Conservation (phyloP, 2,888 invertebrate genomes). For the Andrena fulva region DNA sequence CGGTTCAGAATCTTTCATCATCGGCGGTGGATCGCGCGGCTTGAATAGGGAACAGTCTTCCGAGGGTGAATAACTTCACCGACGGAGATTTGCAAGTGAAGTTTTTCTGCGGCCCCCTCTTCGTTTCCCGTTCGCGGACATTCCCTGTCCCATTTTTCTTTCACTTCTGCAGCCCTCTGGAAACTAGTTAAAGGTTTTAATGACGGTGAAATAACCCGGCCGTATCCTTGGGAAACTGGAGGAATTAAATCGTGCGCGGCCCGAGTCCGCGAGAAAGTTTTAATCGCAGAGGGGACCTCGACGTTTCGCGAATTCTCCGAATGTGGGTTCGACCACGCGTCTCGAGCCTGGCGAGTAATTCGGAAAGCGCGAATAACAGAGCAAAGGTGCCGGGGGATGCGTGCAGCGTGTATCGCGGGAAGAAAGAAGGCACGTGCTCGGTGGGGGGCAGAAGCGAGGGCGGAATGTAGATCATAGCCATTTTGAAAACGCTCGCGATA, state of each 20-base stretch:
- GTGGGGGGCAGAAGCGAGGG: not conserved
- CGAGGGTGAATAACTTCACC: not conserved
- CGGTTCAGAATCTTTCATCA: not conserved
- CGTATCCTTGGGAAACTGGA: not conserved
- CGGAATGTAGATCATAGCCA: conserved; percentile 36
- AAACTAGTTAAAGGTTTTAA: conserved; percentile 17
- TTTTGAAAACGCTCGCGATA: conserved; percentile 40
- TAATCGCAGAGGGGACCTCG: not conserved
- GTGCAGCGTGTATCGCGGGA: not conserved
- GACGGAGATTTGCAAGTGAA: not conserved
- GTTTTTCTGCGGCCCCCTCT: too few species aligned
- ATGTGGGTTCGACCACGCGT: too few species aligned
- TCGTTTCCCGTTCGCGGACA: too few species aligned
- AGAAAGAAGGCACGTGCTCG: not conserved
- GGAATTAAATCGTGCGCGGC: too few species aligned
- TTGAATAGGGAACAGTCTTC: not conserved
- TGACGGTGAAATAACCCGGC: conserved; percentile 14
- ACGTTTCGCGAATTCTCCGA: not conserved
- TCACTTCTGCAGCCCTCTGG: not conserved
- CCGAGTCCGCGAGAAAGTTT: too few species aligned
- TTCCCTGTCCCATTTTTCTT: not conserved
- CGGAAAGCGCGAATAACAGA: not conserved
- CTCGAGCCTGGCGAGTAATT: too few species aligned
- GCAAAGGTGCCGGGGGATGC: not conserved
- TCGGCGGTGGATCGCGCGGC: not conserved